Evolutionary conservation across 2,888 invertebrate genomes (phyloP).

Genomic region (Noctuana brunneofusca): DNA sequence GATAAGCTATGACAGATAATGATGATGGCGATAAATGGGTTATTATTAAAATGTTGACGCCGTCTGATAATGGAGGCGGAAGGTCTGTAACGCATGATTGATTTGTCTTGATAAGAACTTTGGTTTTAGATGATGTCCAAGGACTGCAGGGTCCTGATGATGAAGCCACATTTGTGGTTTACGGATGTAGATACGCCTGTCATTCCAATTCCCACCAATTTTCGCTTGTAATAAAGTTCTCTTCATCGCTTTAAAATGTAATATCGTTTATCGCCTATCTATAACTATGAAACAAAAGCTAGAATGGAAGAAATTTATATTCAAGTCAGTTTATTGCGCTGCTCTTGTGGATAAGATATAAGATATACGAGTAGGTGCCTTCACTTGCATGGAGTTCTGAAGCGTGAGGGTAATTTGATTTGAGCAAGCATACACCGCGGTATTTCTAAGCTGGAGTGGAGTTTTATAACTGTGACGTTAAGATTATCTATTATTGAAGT

Average conservation of each 20-base stretch:
- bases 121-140: no score
- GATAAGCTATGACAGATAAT: no score
- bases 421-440: neutral
- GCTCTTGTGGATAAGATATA: constrained; percentile 18
- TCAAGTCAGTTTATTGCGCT: constrained; percentile 18
- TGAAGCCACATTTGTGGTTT: no score
- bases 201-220: no score
- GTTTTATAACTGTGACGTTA: constrained; percentile 1
- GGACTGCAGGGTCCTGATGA: no score
- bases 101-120: no score
- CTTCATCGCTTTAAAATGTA: neutral
- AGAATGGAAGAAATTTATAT: constrained; percentile 7
- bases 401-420: constrained; percentile 3
- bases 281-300: neutral
- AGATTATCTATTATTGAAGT: no score
- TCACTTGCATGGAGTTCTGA: constrained; percentile 10
- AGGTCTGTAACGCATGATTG: no score
- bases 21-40: no score
- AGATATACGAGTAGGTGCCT: neutral
- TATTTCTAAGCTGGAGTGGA: neutral
- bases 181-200: no score
- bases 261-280: neutral
- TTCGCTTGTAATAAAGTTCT: neutral
- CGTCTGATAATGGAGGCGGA: no score
- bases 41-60: no score